These are phyloP conservation scores for Leptatherina wallacei DNA, from an alignment of 2,797 vertebrate genomes.

Conservation along the genomic window DNA sequence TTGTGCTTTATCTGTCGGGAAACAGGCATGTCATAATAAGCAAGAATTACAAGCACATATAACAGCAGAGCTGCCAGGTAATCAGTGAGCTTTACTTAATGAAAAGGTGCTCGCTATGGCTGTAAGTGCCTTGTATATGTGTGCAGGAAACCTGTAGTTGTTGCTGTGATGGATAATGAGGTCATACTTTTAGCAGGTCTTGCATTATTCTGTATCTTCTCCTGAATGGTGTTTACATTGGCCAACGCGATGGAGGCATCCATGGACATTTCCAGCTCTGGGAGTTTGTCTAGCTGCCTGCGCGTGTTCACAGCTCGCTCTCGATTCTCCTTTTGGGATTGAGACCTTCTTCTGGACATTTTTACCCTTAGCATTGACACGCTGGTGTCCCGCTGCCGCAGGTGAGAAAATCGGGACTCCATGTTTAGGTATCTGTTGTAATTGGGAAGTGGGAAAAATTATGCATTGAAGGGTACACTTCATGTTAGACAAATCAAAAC, in stretches of 20 bases:
- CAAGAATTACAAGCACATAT: neutral
- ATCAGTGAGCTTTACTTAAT: neutral
- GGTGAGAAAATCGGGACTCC: constrained; percentile 83
- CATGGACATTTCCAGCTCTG: constrained; percentile 73
- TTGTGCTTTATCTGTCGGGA: constrained; percentile 58
- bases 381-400: constrained; percentile 87
- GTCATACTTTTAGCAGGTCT: constrained; percentile 64
- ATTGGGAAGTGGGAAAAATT: neutral
- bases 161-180: neutral
- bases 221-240: constrained; percentile 53
- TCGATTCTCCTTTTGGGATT: constrained; percentile 90
- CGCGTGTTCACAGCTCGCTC: constrained; percentile 84
- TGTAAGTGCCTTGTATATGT: neutral
- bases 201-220: constrained; percentile 27
- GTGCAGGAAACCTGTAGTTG: neutral
- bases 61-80: neutral
- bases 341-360: constrained; percentile 87
- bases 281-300: constrained; percentile 83
- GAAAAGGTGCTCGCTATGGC: neutral
- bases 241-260: constrained; percentile 54
- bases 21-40: neutral
- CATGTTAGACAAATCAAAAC: neutral
- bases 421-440: constrained; percentile 59
- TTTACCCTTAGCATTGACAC: constrained; percentile 88
- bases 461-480: neutral